Conservation (phyloP, 2,797 vertebrate species). For the Malurus leucopterus region DNA sequence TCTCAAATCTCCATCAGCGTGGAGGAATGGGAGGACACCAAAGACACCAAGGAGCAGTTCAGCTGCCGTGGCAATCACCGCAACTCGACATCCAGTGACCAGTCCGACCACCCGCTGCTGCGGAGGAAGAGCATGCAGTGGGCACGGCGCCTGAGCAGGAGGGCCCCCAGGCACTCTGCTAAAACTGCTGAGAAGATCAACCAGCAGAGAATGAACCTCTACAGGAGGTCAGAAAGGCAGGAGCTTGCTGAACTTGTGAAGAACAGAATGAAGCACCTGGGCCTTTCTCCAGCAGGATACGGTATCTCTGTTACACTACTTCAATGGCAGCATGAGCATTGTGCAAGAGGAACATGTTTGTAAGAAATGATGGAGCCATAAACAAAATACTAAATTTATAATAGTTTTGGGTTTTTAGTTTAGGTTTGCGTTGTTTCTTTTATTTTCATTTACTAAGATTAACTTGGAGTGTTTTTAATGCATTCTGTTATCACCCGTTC, state of each 20-base stretch:
- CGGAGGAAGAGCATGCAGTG: slow-evolving; percentile 81
- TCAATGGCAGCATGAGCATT: background rate
- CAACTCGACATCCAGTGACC: slow-evolving; percentile 74
- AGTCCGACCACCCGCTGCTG: slow-evolving; percentile 73
- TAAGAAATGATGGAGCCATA: background rate
- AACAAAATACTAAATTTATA: background rate
- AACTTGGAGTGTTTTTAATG: background rate
- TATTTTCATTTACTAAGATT: background rate
- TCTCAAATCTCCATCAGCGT: slow-evolving; percentile 79
- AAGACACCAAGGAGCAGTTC: slow-evolving; percentile 71
- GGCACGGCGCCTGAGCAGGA: slow-evolving; percentile 76
- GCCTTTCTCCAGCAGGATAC: slow-evolving; percentile 76
- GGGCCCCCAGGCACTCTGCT: slow-evolving; percentile 70
- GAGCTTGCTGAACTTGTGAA: slow-evolving; percentile 82
- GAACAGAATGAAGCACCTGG: slow-evolving; percentile 83
- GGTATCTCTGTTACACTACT: slow-evolving; percentile 53
- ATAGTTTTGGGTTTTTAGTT: background rate
- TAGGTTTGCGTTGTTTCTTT: background rate
- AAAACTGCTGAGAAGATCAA: slow-evolving; percentile 75
- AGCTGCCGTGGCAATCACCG: slow-evolving; percentile 68
- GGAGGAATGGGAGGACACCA: slow-evolving; percentile 81
- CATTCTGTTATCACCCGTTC: background rate
- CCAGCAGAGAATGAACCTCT: slow-evolving; percentile 76
- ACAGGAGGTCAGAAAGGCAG: slow-evolving; percentile 78
- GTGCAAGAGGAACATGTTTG: background rate